Base-by-base conservation (phyloP, 2,888 invertebrate genomes). In the Prenolepis imparis region DNA sequence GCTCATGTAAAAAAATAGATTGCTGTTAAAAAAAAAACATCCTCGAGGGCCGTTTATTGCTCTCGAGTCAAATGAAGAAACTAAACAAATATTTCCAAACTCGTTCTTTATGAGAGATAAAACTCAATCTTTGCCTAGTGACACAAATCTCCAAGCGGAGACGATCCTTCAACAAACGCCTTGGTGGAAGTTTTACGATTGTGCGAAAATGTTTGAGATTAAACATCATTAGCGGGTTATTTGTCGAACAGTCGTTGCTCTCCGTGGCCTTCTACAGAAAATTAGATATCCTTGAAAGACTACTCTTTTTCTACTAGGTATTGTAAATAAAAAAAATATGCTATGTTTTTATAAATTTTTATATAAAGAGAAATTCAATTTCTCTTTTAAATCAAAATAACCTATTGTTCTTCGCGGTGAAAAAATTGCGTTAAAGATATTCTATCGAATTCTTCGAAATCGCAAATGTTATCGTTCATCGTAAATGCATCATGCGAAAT, bases 171-270 rank as follows among this genome's bases (percentile, higher is more conserved):
- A 57, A 39, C 52, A n/a, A n/a, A 41, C 28, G 57, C 32, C 48
- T n/a, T 28, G 36, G 41, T 32, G 28, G 44, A 11, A 32, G 66
- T 80, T 82, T 89, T 82, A 77, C 67, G 66, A 61, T 52, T 21
- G 32, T 78, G 52, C 73, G 85, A 82, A 81, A 89, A 89, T 86
- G 77, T 87, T 84, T 87, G 87, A 84, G 67, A 61, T 61, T 80
- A 86, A 89, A 86, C 66, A 86, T 55, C 68, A 64, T 59, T 77
- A 82, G 15, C 81, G 61, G 41, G 21, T 52, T 86, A 68, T 87
- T 89, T 80, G 86, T 52, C 84, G 28, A 57, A 61, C 63, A 82
- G 70, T 82, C 67, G 70, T 39, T 83, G 68, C 24, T 66, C 64
- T 32, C 15, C 32, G 12, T 61, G 57, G 67, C 66, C 86, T 87